phyloP scores from a whole-genome alignment of 1,140 invertebrate genomes.

The Hydropsyche tenuis region DNA sequence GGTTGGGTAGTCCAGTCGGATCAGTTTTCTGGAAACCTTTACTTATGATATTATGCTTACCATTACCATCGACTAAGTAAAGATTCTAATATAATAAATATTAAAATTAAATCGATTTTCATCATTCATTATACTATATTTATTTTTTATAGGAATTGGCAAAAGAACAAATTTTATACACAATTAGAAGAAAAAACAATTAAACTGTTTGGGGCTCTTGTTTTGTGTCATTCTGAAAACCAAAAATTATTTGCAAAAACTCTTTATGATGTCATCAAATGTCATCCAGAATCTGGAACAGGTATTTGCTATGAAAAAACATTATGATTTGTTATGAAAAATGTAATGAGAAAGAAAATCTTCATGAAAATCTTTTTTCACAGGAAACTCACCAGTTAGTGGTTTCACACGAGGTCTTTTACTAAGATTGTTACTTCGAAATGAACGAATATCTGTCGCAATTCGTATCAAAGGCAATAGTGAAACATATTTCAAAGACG shows the following conservation, averaged over 20 bases:
- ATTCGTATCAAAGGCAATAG: slow-evolving; percentile 65
- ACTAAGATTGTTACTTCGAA: slow-evolving; percentile 83
- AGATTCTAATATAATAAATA: slow-evolving; percentile 50
- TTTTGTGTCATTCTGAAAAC: slow-evolving; percentile 83
- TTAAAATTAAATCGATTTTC: too few species aligned
- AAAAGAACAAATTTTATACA: slow-evolving; percentile 64
- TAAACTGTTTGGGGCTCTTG: slow-evolving; percentile 77
- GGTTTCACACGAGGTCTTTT: slow-evolving; percentile 87
- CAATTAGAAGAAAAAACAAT: slow-evolving; percentile 77
- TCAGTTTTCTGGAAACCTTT: slow-evolving; percentile 84
- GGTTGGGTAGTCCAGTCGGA: slow-evolving; percentile 81
- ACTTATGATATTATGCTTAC: slow-evolving; percentile 75
- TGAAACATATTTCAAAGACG: slow-evolving; percentile 48
- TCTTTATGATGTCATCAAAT: slow-evolving; percentile 69
- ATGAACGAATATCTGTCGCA: slow-evolving; percentile 80
- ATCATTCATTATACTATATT: background rate
- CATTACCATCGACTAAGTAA: slow-evolving; percentile 61
- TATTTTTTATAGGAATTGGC: background rate
- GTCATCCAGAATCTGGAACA: slow-evolving; percentile 43
- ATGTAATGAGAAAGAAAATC: too few species aligned
- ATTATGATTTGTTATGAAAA: background rate
- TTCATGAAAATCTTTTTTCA: background rate
- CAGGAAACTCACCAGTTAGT: slow-evolving; percentile 67
- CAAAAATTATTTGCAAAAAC: slow-evolving; percentile 83
- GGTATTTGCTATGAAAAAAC: too few species aligned